phyloP scores from a whole-genome alignment of 2,888 invertebrate species.

The Ganaspis brasiliensis region DNA sequence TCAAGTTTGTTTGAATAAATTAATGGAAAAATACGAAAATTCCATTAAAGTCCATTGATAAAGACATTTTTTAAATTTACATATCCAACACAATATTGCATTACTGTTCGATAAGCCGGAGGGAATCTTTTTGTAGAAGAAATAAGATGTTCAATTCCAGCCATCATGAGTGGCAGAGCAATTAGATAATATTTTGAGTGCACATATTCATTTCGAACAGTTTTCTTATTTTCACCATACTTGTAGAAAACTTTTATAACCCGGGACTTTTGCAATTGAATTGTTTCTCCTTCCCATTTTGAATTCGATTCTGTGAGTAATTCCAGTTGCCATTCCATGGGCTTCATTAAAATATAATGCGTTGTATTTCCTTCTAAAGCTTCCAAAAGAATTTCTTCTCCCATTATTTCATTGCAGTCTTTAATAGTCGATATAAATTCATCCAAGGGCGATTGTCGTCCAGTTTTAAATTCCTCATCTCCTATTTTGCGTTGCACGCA shows the following conservation, averaged over 20 bases:
- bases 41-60: background rate
- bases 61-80: constrained; percentile 60
- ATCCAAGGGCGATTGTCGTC: constrained; percentile 57
- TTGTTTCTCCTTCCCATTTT: constrained; percentile 46
- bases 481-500: constrained; percentile 66
- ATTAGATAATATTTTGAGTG: constrained; percentile 71
- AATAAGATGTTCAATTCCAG: constrained; percentile 73
- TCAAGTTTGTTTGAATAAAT: too few species aligned
- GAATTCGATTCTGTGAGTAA: constrained; percentile 67
- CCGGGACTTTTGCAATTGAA: constrained; percentile 62
- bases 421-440: constrained; percentile 74
- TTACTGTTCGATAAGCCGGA: constrained; percentile 69
- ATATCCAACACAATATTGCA: constrained; percentile 73
- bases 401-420: constrained; percentile 65
- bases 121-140: constrained; percentile 73
- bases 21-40: background rate
- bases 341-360: constrained; percentile 71
- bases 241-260: constrained; percentile 76
- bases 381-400: constrained; percentile 72
- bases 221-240: constrained; percentile 66
- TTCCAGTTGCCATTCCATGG: constrained; percentile 74
- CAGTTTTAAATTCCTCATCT: constrained; percentile 44
- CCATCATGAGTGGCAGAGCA: constrained; percentile 69
- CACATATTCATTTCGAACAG: constrained; percentile 55
- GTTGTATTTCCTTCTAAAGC: constrained; percentile 64